Conservation (phyloP, 2,888 invertebrate genomes). For the Nineta flava region DNA sequence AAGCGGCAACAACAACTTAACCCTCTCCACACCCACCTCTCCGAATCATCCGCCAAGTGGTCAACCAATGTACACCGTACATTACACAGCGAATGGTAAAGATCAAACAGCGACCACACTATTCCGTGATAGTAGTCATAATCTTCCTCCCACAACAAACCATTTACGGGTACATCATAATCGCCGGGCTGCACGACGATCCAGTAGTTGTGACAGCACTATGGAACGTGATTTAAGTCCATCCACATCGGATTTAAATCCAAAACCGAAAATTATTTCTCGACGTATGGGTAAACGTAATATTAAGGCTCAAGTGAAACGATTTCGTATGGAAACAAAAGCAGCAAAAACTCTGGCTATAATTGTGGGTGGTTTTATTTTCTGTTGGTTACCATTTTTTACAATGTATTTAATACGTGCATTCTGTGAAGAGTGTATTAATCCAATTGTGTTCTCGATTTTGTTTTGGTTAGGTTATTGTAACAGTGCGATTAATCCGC, state of each 20-base stretch:
- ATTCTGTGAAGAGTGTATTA: conserved; percentile 73
- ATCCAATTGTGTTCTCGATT: conserved; percentile 71
- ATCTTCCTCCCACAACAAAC: conserved; percentile 22
- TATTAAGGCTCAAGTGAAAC: conserved; percentile 79
- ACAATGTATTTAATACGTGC: conserved; percentile 84
- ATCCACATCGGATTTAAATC: conserved; percentile 23
- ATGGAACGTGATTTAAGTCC: conserved; percentile 30
- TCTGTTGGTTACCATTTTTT: conserved; percentile 96
- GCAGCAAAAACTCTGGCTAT: conserved; percentile 94
- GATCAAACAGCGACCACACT: conserved; percentile 37
- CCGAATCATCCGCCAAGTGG: conserved; percentile 26
- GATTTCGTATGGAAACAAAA: conserved; percentile 90
- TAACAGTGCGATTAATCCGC: conserved; percentile 90
- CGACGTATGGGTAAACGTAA: conserved; percentile 73
- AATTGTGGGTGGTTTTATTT: conserved; percentile 91
- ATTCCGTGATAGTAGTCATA: conserved; percentile 20
- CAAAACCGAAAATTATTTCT: conserved; percentile 30
- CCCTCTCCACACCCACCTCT: conserved; percentile 25
- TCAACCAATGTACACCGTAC: conserved; percentile 42
- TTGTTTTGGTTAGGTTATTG: conserved; percentile 97
- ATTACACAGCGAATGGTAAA: conserved; percentile 48
- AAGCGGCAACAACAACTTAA: conserved; percentile 4
- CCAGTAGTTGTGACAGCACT: conserved; percentile 33
- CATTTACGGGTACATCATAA: conserved; percentile 35
- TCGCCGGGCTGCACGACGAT: conserved; percentile 25